These are phyloP conservation scores for Protonibea diacanthus DNA, from an alignment of 2,797 vertebrate species.

Conservation along the genomic window DNA sequence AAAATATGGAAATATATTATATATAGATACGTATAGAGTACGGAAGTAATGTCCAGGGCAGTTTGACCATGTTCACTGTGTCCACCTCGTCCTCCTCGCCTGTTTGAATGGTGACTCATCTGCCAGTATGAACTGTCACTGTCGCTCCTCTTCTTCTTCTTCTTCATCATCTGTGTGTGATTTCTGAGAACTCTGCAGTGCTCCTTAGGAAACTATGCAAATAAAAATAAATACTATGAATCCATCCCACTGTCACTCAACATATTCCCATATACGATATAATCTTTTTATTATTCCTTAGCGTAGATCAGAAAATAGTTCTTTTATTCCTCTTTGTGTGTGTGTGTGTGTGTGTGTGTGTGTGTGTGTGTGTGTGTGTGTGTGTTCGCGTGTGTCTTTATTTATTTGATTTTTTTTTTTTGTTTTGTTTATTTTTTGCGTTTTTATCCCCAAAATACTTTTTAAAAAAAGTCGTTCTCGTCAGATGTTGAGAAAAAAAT, in stretches of 20 bases:
- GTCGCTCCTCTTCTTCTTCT: conserved; percentile 44
- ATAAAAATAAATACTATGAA: conserved; percentile 84
- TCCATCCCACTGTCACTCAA: conserved; percentile 74
- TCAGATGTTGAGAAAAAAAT: conserved; percentile 87
- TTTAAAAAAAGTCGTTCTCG: conserved; percentile 83
- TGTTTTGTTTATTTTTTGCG: conserved; percentile 70
- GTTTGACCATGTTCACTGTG: conserved; percentile 77
- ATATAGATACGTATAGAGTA: conserved; percentile 85
- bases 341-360: conserved; percentile 33
- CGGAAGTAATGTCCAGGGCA: conserved; percentile 84
- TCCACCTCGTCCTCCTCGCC: conserved; percentile 50
- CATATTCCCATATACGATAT: conserved; percentile 70
- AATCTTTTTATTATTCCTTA: conserved; percentile 72
- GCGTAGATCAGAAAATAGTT: conserved; percentile 86
- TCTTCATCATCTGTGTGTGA: conserved; percentile 46
- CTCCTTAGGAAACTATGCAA: conserved; percentile 79
- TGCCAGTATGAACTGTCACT: conserved; percentile 59
- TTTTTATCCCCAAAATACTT: conserved; percentile 89
- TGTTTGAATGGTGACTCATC: conserved; percentile 70
- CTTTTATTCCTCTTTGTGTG: conserved; percentile 71
- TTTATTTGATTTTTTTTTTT: conserved; percentile 26
- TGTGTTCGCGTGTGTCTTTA: conserved; percentile 25
- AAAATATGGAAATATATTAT: conserved; percentile 88
- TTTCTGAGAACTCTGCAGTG: conserved; percentile 71
- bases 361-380: conserved; percentile 33